Conservation (phyloP, 2,797 vertebrate genomes). For the Rhinophrynus dorsalis region DNA sequence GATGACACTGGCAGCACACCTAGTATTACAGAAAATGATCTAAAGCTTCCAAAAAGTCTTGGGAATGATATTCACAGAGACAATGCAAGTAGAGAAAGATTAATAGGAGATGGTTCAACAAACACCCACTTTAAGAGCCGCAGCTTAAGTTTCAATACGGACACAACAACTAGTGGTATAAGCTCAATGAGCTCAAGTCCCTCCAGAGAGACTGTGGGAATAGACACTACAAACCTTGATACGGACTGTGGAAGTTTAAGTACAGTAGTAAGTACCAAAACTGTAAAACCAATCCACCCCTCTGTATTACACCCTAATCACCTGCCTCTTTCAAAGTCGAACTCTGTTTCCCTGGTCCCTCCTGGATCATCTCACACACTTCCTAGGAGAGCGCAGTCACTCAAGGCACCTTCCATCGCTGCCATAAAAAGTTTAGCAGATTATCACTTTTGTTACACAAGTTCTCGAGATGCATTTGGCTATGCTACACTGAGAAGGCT, state of each 20-base stretch:
- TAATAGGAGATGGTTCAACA: conserved; percentile 82
- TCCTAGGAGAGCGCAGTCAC: conserved; percentile 92
- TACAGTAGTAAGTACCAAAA: conserved; percentile 93
- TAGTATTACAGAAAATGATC: conserved; percentile 80
- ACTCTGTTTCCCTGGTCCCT: conserved; percentile 85
- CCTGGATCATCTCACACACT: conserved; percentile 95
- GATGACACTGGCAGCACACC: conserved; percentile 76
- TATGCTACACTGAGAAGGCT: conserved; percentile 93
- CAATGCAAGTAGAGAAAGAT: conserved; percentile 86
- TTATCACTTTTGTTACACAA: conserved; percentile 91
- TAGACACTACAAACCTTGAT: conserved; percentile 79
- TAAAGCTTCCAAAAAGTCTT: conserved; percentile 75
- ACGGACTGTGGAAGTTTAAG: conserved; percentile 96
- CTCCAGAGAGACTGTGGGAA: conserved; percentile 90
- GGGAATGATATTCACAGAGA: conserved; percentile 75
- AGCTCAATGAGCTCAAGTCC: conserved; percentile 99
- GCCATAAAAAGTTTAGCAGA: conserved; percentile 94
- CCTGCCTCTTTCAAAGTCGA: conserved; percentile 86
- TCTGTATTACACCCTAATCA: conserved; percentile 83
- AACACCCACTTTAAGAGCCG: conserved; percentile 93
- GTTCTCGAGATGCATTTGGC: conserved; percentile 90
- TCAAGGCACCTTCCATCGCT: conserved; percentile 90
- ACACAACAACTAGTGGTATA: conserved; percentile 97
- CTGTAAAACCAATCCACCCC: conserved; percentile 84
- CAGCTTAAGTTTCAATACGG: conserved; percentile 98